Evolutionary conservation across 1,140 invertebrate species (phyloP), one percentile per base, ranked within the genome.

Genomic region (Drosophila persimilis): DNA sequence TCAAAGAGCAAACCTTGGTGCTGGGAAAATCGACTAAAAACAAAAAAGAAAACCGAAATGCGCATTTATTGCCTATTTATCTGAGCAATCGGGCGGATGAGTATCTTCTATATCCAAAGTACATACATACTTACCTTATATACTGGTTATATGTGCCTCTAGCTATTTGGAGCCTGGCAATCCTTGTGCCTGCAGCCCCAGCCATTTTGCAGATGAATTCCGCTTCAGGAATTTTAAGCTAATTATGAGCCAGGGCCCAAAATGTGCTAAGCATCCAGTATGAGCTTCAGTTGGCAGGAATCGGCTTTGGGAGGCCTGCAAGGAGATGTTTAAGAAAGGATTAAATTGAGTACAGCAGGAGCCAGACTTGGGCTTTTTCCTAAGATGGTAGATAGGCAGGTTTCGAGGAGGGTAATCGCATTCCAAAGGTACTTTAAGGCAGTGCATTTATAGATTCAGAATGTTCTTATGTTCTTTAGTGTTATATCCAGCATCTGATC

Each of bases 41-140:
- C 61, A 26, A 17, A 61, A 61, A 61, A 60, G 66, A 58, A 61
- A 60, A 4, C 24, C 47, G 53, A 86, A 64, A 75, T 69, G 64
- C 60, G 50, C 83, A 83, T 69, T 88, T 78, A 86, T 83, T 88
- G 81, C 74, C 81, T 88, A 88, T 83, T 86, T 86, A 88, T 77
- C 60, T 51, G 79, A 78, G 73, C 64, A 62, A 43, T 73, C 62
- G 67, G 35, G 15, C 53, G 41, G 35, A 51, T 11, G 29, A 56
- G 44, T 41, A 56, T 57, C 66, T 50, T 22, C 17, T 17, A 35
- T 17, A 57, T 50, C 43, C 29, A 47, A 26, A 5, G 24, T 26
- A 26, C 24, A 26, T 26, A 26, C 17, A 26, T 26, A 26, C 17
- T 5, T 26, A 26, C 24, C 22, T 31, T 31, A 17, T 1, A 17